Conservation (phyloP, 2,888 invertebrate genomes). For the Gymnosoma rotundatum region DNA sequence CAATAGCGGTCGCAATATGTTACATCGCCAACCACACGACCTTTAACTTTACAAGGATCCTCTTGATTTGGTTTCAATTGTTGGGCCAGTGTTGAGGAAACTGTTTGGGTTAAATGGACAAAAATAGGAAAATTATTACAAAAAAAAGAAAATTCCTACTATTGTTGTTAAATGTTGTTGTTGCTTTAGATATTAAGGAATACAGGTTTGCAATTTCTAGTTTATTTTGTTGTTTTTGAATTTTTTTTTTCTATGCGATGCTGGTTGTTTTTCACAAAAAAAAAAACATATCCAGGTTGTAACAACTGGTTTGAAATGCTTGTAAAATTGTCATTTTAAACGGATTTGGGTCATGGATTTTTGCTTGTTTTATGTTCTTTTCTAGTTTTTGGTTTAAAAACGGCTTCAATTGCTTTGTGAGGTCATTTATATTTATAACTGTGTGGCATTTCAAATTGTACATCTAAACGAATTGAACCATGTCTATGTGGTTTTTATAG, state of each 20-base stretch:
- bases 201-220: not conserved
- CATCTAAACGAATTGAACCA: no score
- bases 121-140: not conserved
- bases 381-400: not conserved
- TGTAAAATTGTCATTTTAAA: conserved; percentile 7
- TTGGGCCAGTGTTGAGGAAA: conserved; percentile 70
- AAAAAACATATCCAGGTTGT: conserved; percentile 29
- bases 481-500: no score
- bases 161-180: conserved; percentile 23
- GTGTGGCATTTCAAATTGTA: not conserved
- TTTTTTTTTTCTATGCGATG: conserved; percentile 1
- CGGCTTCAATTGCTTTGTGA: conserved; percentile 5
- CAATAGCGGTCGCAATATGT: conserved; percentile 91
- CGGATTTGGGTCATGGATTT: conserved; percentile 19
- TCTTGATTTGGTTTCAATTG: conserved; percentile 83
- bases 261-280: conserved; percentile 11
- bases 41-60: conserved; percentile 92
- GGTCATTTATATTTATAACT: not conserved
- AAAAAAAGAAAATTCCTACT: conserved; percentile 18
- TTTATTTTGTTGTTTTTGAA: no score
- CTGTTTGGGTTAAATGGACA: conserved; percentile 33
- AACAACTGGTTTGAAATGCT: conserved; percentile 15
- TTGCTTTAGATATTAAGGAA: conserved; percentile 4
- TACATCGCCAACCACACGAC: conserved; percentile 89
- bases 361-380: conserved; percentile 3